phyloP scores from a whole-genome alignment of 2,797 vertebrate genomes.

The Pseudocheirus occidentalis region DNA sequence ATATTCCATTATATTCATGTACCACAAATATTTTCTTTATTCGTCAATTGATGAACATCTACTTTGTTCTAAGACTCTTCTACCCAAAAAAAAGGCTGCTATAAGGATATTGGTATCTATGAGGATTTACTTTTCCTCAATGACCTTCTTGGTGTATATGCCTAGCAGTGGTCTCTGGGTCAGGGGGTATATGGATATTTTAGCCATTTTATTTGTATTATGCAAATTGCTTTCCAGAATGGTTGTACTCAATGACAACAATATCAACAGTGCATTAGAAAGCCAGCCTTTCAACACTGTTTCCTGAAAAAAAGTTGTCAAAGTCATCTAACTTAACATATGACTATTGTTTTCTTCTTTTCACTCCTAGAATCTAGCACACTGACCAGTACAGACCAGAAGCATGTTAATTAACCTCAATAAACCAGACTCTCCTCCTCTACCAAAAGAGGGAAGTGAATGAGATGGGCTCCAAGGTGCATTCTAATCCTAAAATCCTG shows the following conservation, averaged over 20 bases:
- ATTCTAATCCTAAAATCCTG: not conserved
- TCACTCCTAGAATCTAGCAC: not conserved
- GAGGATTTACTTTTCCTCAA: not conserved
- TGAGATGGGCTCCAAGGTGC: not conserved
- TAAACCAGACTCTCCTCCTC: not conserved
- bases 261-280: not conserved
- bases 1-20: not conserved
- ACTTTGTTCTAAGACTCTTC: not conserved
- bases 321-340: not conserved
- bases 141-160: not conserved
- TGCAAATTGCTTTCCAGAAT: not conserved
- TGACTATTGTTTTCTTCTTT: not conserved
- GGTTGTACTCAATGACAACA: not conserved
- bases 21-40: not conserved
- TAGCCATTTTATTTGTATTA: not conserved
- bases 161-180: not conserved
- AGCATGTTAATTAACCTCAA: not conserved
- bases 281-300: not conserved
- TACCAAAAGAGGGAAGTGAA: not conserved
- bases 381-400: not conserved
- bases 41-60: not conserved
- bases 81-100: not conserved
- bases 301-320: not conserved
- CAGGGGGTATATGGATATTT: not conserved
- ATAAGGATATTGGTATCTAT: not conserved